Base-by-base conservation (phyloP, 2,888 invertebrate species). In the Eulithis prunata region DNA sequence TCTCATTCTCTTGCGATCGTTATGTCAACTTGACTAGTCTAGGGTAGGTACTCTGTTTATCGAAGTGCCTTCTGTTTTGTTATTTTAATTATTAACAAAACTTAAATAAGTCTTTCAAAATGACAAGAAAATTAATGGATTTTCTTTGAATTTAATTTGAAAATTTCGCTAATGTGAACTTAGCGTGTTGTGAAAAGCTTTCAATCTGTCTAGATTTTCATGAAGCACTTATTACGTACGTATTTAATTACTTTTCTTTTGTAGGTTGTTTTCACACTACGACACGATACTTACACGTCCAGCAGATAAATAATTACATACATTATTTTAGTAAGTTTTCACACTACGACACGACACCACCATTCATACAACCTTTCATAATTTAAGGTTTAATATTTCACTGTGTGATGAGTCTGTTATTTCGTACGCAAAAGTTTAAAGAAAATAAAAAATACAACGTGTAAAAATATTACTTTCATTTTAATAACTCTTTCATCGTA, bases 141-240 rank as follows among this genome's bases (percentile, higher is more conserved):
- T 73, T 73, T 63, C 63, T 61, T 64, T 67, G 69, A 78, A 73
- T 75, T 73, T 71, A 68, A 73, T 74, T 72, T 67, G 69, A 70
- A 71, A 69, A 74, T 78, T 75, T 74, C 62, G 73, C 75, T 83
- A 81, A 86, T 83, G 78, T 71, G 75, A 77, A 71, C 73, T 79
- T 83, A 71, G 81, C 84, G 81, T 83, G 83, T 75, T 69, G 61
- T 62, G 65, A 57, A 72, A 72, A 72, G 71, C 76, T 74, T 70
- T 66, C 63, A 64, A 59, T 63, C 62, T 57, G 57, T 68, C 64
- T 65, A 68, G 46, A 70, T 68, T 66, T 62, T 64, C 51, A 62
- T 62, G 52, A 62, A 57, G 60, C 52, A 49, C 8, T n/a, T 45
- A 41, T 8, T 56, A 56, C n/a, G 28, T 36, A 32, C 28, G 4